Evolutionary conservation across 2,888 invertebrate genomes (phyloP).

Genomic region (Andrena marginata): DNA sequence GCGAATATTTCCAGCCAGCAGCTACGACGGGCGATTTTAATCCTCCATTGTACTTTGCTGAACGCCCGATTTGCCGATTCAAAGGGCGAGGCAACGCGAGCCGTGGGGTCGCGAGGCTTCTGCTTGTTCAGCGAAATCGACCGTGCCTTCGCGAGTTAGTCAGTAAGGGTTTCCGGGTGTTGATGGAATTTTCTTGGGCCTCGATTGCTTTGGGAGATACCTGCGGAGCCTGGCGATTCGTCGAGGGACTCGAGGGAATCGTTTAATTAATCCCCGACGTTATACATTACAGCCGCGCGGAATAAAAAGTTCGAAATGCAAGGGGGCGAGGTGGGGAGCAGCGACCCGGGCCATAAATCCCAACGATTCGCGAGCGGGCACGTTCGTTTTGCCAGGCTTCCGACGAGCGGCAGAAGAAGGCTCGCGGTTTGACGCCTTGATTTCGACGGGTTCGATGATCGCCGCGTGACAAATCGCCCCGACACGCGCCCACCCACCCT

Average conservation of each 20-base stretch:
- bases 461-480: constrained; percentile 62
- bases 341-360: constrained; percentile 34
- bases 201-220: too few relatives aligned
- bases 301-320: neutral
- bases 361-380: constrained; percentile 23
- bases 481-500: constrained; percentile 28
- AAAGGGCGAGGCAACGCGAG: neutral
- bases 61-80: neutral
- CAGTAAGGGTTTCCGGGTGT: neutral
- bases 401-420: constrained; percentile 38
- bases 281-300: neutral
- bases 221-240: neutral
- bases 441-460: constrained; percentile 62
- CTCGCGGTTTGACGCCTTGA: constrained; percentile 53
- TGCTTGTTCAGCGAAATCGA: neutral
- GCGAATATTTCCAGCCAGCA: neutral
- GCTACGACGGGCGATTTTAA: neutral
- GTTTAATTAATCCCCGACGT: too few relatives aligned
- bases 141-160: neutral
- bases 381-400: constrained; percentile 48
- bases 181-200: neutral
- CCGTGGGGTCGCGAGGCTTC: neutral
- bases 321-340: neutral
- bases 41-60: neutral
- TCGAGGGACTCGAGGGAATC: too few relatives aligned